Evolutionary conservation across 2,888 invertebrate species (phyloP).

Genomic region (Parnassius glacialis): DNA sequence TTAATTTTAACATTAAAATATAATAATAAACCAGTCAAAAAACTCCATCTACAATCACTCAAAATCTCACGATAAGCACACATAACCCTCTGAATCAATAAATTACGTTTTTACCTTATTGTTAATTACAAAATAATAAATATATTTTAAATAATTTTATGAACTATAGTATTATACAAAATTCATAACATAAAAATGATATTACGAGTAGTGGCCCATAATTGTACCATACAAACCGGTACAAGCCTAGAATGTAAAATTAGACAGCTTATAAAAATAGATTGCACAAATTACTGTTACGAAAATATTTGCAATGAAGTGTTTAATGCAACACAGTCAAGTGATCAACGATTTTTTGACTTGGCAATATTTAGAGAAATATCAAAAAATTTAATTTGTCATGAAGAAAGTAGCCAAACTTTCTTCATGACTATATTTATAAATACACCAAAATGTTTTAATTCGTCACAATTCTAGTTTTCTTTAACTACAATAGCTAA

Average conservation of each 20-base stretch:
- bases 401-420: slow-evolving; percentile 3
- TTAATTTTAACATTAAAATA: slow-evolving; percentile 52
- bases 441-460: slow-evolving; percentile 17
- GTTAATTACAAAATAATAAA: slow-evolving; percentile 73
- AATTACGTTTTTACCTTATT: slow-evolving; percentile 59
- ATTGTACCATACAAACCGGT: slow-evolving; percentile 41
- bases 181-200: slow-evolving; percentile 72
- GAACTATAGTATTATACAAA: slow-evolving; percentile 76
- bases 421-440: slow-evolving; percentile 11
- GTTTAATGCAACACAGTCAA: slow-evolving; percentile 36
- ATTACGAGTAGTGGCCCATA: slow-evolving; percentile 52
- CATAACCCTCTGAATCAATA: slow-evolving; percentile 60
- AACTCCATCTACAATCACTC: slow-evolving; percentile 63
- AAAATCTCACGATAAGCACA: slow-evolving; percentile 66
- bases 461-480: slow-evolving; percentile 23
- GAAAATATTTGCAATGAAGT: slow-evolving; percentile 64
- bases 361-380: slow-evolving; percentile 19
- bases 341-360: slow-evolving; percentile 22
- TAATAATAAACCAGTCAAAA: slow-evolving; percentile 59
- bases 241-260: slow-evolving; percentile 48
- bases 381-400: slow-evolving; percentile 13
- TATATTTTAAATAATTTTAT: slow-evolving; percentile 66
- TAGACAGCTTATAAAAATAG: slow-evolving; percentile 74
- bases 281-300: slow-evolving; percentile 69
- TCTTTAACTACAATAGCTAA: slow-evolving; percentile 21